These are phyloP conservation scores for Acanthurus lineatus DNA, from an alignment of 2,797 vertebrate genomes.

Conservation along the genomic window DNA sequence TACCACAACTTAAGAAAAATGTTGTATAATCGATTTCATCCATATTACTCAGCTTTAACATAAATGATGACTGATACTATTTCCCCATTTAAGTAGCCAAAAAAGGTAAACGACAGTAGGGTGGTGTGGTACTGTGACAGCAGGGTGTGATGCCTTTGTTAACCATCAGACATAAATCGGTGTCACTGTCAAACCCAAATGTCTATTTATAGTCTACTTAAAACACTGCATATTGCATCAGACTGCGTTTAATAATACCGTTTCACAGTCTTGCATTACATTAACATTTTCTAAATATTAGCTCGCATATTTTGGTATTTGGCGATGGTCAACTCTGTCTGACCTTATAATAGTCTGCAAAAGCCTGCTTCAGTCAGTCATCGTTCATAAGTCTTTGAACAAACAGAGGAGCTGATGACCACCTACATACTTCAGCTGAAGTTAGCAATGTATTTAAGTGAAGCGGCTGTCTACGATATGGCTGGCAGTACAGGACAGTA, in stretches of 20 bases:
- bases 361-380: background rate
- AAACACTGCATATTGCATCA: background rate
- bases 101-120: background rate
- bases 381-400: background rate
- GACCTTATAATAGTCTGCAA: background rate
- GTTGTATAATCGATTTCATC: background rate
- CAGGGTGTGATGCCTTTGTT: conserved; percentile 41
- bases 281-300: background rate
- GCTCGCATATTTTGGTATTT: background rate
- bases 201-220: background rate
- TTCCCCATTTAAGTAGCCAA: too few relatives aligned
- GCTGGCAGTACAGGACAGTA: background rate
- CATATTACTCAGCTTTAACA: background rate
- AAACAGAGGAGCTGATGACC: background rate
- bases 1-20: background rate
- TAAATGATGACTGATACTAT: too few relatives aligned
- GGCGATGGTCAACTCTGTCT: background rate
- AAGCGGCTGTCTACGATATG: background rate
- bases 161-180: conserved; percentile 6
- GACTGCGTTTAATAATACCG: too few relatives aligned
- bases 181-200: conserved; percentile 3
- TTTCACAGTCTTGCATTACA: background rate
- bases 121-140: background rate
- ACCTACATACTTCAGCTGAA: too few relatives aligned
- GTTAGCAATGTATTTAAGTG: background rate